phyloP scores from a whole-genome alignment of 2,888 invertebrate species.

The Hipparchia sbordonii region DNA sequence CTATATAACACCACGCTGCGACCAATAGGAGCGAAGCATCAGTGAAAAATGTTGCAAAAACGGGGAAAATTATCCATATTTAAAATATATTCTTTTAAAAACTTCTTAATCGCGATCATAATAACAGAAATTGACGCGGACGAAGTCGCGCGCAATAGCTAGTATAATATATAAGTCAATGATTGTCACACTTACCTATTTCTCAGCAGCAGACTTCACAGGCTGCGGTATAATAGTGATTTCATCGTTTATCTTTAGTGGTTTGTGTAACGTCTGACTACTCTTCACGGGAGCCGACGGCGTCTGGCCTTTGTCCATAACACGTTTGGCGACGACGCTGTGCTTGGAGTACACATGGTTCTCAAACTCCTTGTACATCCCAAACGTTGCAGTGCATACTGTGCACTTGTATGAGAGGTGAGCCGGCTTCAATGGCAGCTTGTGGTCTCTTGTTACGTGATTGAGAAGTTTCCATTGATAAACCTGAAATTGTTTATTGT shows the following conservation, averaged over 20 bases:
- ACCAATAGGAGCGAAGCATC: no score
- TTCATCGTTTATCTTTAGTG: constrained; percentile 93
- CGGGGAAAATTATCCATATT: no score
- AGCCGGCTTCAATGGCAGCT: constrained; percentile 95
- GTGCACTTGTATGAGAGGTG: constrained; percentile 97
- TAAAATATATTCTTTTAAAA: no score
- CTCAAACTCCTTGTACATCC: constrained; percentile 97
- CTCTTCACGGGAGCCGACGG: constrained; percentile 49
- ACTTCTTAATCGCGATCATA: no score
- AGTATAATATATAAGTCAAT: not conserved
- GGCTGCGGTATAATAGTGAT: constrained; percentile 95
- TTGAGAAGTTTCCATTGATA: constrained; percentile 96
- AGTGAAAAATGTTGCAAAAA: no score
- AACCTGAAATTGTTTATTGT: constrained; percentile 82
- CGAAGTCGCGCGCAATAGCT: no score
- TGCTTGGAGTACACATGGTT: constrained; percentile 97
- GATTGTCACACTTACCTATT: constrained; percentile 48
- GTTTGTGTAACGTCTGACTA: constrained; percentile 83
- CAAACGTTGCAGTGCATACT: constrained; percentile 96
- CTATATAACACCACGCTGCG: no score
- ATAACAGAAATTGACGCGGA: no score
- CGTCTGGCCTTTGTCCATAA: constrained; percentile 67
- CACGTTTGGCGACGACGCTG: constrained; percentile 92
- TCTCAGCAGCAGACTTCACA: constrained; percentile 62
- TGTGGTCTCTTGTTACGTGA: constrained; percentile 96